Percentiles rank a stretch among this genome's conserved stretches.
phyloP scores from a whole-genome alignment of 1,140 invertebrate species.

The Aphelinus atriplicis region DNA sequence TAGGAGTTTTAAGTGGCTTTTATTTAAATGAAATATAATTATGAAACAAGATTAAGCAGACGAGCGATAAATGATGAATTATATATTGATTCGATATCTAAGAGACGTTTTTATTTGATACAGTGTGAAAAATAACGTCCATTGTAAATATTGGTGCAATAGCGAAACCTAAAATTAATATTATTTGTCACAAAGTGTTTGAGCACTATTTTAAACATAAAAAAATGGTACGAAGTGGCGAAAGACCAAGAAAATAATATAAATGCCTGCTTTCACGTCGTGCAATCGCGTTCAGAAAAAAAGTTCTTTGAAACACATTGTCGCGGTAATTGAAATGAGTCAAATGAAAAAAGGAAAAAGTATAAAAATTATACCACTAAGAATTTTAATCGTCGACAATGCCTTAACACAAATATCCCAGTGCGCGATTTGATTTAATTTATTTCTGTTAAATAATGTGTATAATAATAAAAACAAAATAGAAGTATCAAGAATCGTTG shows the following conservation, averaged over 20 bases:
- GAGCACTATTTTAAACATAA: slow-evolving; percentile 43
- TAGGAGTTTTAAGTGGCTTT: slow-evolving; percentile 54
- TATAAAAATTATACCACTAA: slow-evolving; percentile 34
- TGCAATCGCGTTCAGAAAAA: slow-evolving; percentile 36
- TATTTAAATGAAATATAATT: slow-evolving; percentile 46
- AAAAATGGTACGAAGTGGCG: slow-evolving; percentile 24
- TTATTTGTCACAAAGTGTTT: slow-evolving; percentile 51
- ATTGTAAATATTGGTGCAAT: slow-evolving; percentile 64
- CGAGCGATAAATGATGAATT: slow-evolving; percentile 36
- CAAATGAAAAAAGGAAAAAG: slow-evolving; percentile 16
- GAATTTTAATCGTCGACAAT: slow-evolving; percentile 41
- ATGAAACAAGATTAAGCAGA: slow-evolving; percentile 27
- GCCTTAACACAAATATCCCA: slow-evolving; percentile 44
- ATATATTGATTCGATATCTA: slow-evolving; percentile 44
- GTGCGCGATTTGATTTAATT: slow-evolving; percentile 43
- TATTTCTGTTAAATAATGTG: slow-evolving; percentile 43
- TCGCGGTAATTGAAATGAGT: slow-evolving; percentile 24
- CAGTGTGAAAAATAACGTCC: slow-evolving; percentile 54
- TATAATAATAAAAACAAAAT: slow-evolving; percentile 28
- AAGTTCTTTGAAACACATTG: slow-evolving; percentile 21
- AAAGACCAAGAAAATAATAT: slow-evolving; percentile 11
- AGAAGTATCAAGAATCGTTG: slow-evolving; percentile 15
- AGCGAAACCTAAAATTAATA: slow-evolving; percentile 55
- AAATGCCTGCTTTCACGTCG: slow-evolving; percentile 40
- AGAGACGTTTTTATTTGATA: slow-evolving; percentile 46